Evolutionary conservation across 2,797 vertebrate genomes (phyloP).

Genomic region (Thalassophryne amazonica): DNA sequence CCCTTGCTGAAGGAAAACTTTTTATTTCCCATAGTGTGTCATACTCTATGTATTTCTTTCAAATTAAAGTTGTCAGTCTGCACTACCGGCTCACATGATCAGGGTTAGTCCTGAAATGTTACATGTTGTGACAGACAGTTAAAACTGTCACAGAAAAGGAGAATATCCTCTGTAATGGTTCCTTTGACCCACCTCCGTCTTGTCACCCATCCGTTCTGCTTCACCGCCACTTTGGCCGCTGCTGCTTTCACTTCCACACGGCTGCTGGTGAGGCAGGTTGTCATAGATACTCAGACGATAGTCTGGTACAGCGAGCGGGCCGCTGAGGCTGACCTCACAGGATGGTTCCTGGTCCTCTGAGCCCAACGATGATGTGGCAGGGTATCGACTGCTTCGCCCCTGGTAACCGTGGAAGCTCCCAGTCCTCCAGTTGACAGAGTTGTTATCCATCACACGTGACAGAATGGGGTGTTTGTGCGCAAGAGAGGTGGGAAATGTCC

Average conservation of each 20-base stretch:
- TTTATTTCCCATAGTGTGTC: too few relatives aligned
- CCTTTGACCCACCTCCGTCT: conserved; percentile 41
- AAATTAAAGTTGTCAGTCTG: too few relatives aligned
- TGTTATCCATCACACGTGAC: conserved; percentile 55
- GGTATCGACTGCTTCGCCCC: conserved; percentile 45
- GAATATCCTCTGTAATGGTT: background rate
- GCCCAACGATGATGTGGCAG: conserved; percentile 38
- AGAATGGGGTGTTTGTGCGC: conserved; percentile 55
- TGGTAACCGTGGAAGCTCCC: conserved; percentile 85
- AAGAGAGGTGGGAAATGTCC: conserved; percentile 85
- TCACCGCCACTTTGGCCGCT: conserved; percentile 15
- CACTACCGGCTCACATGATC: too few relatives aligned
- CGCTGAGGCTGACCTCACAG: conserved; percentile 19
- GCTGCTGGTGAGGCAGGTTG: conserved; percentile 76
- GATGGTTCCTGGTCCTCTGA: conserved; percentile 31
- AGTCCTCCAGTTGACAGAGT: conserved; percentile 84
- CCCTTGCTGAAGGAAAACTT: too few relatives aligned
- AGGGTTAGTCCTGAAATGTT: too few relatives aligned
- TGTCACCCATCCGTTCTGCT: conserved; percentile 19
- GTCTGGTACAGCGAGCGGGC: conserved; percentile 21
- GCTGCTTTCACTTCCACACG: conserved; percentile 25
- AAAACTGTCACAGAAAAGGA: too few relatives aligned
- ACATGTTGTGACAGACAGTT: too few relatives aligned
- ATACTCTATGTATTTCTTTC: too few relatives aligned
- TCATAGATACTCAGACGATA: conserved; percentile 85